Evolutionary conservation across 2,797 vertebrate species (phyloP), one percentile per base, ranked within the genome.

Genomic region (Bucorvus abyssinicus): DNA sequence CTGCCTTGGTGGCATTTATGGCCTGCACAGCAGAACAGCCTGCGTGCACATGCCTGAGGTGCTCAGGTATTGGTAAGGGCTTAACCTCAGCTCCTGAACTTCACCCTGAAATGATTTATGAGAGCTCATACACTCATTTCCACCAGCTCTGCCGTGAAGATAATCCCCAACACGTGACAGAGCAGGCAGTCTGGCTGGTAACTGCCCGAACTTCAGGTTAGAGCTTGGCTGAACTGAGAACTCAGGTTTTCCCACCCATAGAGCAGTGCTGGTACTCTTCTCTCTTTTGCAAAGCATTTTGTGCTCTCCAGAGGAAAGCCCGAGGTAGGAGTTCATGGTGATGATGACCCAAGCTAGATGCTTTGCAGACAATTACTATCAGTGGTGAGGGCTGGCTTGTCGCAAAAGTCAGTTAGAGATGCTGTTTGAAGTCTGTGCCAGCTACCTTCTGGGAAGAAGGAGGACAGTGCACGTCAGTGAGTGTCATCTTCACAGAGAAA

Each of bases 391-490:
- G 50, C 60, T 70, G 38, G 9, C 24, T 93, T 67, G n/a, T 77
- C 70, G 53, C 47, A 79, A 44, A 40, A 55, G 13, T 8, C 49
- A 50, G 22, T 60, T 68, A 74, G 49, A 80, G 71, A 40, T 63
- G 75, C 12, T 77, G 21, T 77, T 80, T 92, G 71, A 89, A 87
- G 60, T 10, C 42, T 52, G 50, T 65, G 69, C 59, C 57, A 71
- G 22, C 42, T 92, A 22, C 20, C 61, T 26, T 40, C 45, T 24
- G 61, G 69, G 68, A 44, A 82, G 49, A 13, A 61, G 42, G 36
- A 74, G 40, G 38, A 78, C 50, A 84, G 18, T 6, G 24, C 30
- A n/a, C 2, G 2, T 47, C 34, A 67, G 63, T 2, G 5, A n/a
- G n/a, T 23, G 52, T 3, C 36, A 14, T n/a, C n/a, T 74, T 71